Evolutionary conservation across 1,140 invertebrate species (phyloP), one percentile per base, ranked within the genome.

Genomic region (Phymastichus coffea): DNA sequence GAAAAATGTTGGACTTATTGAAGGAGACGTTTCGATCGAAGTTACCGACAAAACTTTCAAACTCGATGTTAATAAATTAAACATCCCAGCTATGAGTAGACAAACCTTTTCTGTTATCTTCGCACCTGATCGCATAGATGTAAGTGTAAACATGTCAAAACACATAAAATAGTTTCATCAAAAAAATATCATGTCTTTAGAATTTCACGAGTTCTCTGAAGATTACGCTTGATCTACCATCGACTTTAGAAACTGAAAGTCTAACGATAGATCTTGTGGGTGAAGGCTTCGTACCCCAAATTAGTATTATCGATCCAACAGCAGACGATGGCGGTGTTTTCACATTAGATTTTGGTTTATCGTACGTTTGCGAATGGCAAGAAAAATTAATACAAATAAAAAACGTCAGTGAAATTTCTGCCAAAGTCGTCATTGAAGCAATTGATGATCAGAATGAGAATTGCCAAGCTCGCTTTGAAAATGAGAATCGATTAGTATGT

Each of bases 271-370:
- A 47, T 47, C 30, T 77, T n/a, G 14, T 55, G 14, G 75, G 75
- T 4, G 69, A 75, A 52, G 56, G 68, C 48, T 74, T 67, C 25
- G 61, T 76, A 9, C 72, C 75, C n/a, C 61, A 72, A 73, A 56
- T 76, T n/a, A 40, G 22, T 15, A 54, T 77, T 10, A 38, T 69
- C 1, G 66, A 73, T 12, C 72, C 74, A 8, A 4, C 22, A 0
- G 9, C 43, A 19, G 37, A 19, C 14, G 37, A 43, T 19, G 49
- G 60, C 20, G 37, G 57, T 6, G 61, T 48, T 30, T 22, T 19
- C 30, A 23, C 30, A 26, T 44, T 59, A 25, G 26, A 63, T 23
- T 76, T 75, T 56, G 63, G 64, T 23, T 65, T 65, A 33, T 67
- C 55, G 15, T 48, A 71, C 4, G 37, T 76, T 4, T 44, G 58